phyloP scores from a whole-genome alignment of 2,113 vertebrate species.

The Petrocephalus microphthalmus region DNA sequence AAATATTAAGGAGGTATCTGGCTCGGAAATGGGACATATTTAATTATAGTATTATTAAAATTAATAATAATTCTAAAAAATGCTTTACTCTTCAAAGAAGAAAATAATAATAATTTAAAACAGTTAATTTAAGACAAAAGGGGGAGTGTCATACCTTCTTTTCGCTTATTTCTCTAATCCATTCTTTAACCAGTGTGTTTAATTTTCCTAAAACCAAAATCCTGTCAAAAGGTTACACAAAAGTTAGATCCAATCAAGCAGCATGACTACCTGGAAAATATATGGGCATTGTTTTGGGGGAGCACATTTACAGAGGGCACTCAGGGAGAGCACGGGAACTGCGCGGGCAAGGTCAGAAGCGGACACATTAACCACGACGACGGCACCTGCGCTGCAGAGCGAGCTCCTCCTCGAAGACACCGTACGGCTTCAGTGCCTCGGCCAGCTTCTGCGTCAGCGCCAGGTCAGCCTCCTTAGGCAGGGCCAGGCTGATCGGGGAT shows the following conservation, averaged over 20 bases:
- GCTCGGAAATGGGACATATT: background rate
- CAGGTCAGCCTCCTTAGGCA: slow-evolving; percentile 76
- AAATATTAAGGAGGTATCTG: background rate
- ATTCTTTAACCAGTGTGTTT: slow-evolving; percentile 80
- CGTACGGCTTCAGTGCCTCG: slow-evolving; percentile 73
- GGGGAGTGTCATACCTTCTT: slow-evolving; percentile 63
- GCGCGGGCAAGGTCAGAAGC: background rate
- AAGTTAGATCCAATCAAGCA: background rate
- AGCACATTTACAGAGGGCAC: background rate
- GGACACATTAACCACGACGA: background rate
- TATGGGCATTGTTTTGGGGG: background rate
- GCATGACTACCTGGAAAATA: background rate
- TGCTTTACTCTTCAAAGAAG: background rate
- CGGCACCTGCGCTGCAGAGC: slow-evolving; percentile 78
- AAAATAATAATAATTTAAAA: too few relatives aligned
- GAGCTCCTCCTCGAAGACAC: slow-evolving; percentile 78
- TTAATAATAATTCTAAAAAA: background rate
- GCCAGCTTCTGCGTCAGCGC: slow-evolving; percentile 73
- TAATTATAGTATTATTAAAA: background rate
- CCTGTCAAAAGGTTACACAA: slow-evolving; percentile 46
- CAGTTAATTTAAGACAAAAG: too few relatives aligned
- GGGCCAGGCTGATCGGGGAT: slow-evolving; percentile 78
- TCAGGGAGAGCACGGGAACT: background rate
- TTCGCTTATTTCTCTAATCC: slow-evolving; percentile 82
- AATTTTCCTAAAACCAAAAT: slow-evolving; percentile 80